Base-by-base conservation (phyloP, 53 echinoderm and acorn worm genomes). In the Temnopleurus reevesii region DNA sequence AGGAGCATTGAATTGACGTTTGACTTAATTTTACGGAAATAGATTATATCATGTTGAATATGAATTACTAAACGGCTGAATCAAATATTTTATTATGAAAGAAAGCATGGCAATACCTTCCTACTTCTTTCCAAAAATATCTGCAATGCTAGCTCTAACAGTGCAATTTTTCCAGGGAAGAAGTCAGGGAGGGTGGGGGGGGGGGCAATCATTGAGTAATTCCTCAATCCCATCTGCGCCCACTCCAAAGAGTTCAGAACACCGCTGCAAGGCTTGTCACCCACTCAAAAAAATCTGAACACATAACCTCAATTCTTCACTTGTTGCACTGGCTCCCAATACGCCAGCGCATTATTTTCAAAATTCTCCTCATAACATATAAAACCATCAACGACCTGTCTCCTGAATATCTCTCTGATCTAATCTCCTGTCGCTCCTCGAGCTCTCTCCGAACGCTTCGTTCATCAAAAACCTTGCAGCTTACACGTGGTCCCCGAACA, bases 241-340 rank as follows among this genome's bases (percentile, higher is more conserved):
- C 57, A 57, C 57, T 57, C 10, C 23, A 57, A 23, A 15, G 17
- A 18, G 4, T 55, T 15, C 2, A 55, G 19, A 24, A 58, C 13
- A 15, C 76, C 34, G 18, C 76, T 76, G 35, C 41, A 71, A 34
- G 71, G 19, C 77, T 77, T 6, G 45, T 77, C 12, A n/a, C 77
- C 12, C 77, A 38, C 77, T 77, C 77, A 9, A n/a, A 44, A 23
- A 77, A 77, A 77, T 77, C 44, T 77, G 77, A 77, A n/a, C 77
- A 6, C 44, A 77, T 77, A 44, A 77, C 77, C 45, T 44, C 44
- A 44, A 77, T 77, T 19, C 44, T 77, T 18, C 77, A 19, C 43
- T 77, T 23, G 36, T 44, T 5, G 4, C 77, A 77, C 44, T 77
- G 77, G 77, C 45, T 77, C 13, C 77, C 77, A 12, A 43, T 45